phyloP scores from a whole-genome alignment of 37 sponge, comb jelly and placozoan species.

The Mnemiopsis leidyi region DNA sequence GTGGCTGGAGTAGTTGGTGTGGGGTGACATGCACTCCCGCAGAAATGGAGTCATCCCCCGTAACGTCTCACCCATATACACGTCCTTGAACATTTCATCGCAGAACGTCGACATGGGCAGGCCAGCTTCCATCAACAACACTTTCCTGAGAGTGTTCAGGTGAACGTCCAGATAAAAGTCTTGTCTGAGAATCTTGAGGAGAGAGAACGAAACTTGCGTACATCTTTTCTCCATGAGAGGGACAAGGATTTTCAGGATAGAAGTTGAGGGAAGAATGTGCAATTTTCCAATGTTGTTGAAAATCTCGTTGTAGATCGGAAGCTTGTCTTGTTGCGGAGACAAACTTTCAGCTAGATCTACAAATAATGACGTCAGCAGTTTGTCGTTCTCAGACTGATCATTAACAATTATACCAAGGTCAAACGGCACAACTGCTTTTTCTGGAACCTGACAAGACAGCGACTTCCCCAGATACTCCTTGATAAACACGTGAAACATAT shows the following conservation, averaged over 20 bases:
- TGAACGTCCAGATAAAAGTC: slow-evolving; percentile 20
- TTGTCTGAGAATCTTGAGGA: slow-evolving; percentile 1
- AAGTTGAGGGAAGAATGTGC: slow-evolving; percentile 42
- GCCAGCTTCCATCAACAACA: slow-evolving; percentile 61
- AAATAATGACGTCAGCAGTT: not conserved
- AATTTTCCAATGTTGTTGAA: slow-evolving; percentile 17
- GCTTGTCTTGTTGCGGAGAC: not conserved
- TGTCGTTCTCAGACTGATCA: not conserved
- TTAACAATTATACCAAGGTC: not conserved
- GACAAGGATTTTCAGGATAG: slow-evolving; percentile 33
- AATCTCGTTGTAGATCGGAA: slow-evolving; percentile 27
- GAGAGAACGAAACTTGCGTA: slow-evolving; percentile 28
- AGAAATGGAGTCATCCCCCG: slow-evolving; percentile 31
- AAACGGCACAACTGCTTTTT: not conserved
- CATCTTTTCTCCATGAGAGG: slow-evolving; percentile 18
- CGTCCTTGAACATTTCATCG: slow-evolving; percentile 36
- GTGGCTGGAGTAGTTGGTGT: slow-evolving; percentile 8
- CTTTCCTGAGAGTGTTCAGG: slow-evolving; percentile 22
- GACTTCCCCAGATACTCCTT: not conserved
- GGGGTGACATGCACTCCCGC: slow-evolving; percentile 50
- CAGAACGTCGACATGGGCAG: slow-evolving; percentile 59
- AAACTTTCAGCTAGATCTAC: not conserved
- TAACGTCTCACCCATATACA: slow-evolving; percentile 10
- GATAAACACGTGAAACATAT: not conserved
- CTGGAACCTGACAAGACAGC: not conserved